These are phyloP conservation scores for Microctenopoma lineatum DNA, from an alignment of 2,797 vertebrate species.

Conservation along the genomic window DNA sequence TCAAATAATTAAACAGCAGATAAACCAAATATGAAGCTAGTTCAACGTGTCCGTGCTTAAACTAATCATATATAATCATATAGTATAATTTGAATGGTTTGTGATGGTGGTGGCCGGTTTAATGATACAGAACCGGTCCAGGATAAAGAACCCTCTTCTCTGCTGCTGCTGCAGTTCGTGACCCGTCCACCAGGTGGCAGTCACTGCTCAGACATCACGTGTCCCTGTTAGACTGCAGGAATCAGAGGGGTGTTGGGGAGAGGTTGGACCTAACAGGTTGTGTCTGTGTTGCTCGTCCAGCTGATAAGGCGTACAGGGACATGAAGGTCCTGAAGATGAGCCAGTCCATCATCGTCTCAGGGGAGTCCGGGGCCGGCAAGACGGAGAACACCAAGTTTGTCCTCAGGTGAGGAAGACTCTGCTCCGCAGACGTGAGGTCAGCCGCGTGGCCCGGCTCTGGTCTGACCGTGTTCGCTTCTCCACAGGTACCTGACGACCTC, in stretches of 20 bases:
- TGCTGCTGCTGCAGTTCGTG: neutral
- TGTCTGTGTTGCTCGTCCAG: slow-evolving; percentile 69
- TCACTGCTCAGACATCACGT: neutral
- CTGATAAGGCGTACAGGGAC: slow-evolving; percentile 96
- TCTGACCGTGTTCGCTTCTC: neutral
- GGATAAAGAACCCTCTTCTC: neutral
- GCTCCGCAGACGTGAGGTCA: neutral
- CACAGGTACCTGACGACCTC: slow-evolving; percentile 63
- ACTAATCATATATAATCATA: no score
- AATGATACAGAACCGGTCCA: no score
- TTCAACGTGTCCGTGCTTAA: no score
- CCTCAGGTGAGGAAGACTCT: slow-evolving; percentile 83
- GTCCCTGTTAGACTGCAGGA: neutral
- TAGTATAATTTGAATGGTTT: no score
- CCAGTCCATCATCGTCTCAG: slow-evolving; percentile 98
- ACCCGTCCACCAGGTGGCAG: slow-evolving; percentile 38
- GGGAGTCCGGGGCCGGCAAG: slow-evolving; percentile 98
- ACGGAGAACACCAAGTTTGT: slow-evolving; percentile 99
- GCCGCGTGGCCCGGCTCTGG: no score
- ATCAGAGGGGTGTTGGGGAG: neutral
- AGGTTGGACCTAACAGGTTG: neutral
- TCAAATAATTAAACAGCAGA: no score
- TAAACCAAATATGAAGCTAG: no score
- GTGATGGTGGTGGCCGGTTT: no score
- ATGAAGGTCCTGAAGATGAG: slow-evolving; percentile 99